Evolutionary conservation across 30 jellyfish, hydroid and myxozoan species (phyloP), one percentile per base, ranked within the genome.

Genomic region (Rhopilema esculentum): DNA sequence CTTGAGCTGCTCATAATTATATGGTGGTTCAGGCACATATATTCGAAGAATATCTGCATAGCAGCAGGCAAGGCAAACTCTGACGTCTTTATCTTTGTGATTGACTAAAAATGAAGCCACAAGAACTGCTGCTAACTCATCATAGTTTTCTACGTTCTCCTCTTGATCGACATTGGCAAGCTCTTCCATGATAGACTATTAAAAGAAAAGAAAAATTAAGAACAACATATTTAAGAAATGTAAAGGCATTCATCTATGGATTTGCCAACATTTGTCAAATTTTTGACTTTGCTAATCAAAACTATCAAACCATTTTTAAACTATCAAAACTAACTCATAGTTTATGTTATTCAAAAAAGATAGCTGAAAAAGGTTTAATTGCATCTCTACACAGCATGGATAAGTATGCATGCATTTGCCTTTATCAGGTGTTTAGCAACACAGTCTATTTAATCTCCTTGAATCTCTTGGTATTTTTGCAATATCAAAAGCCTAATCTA

Each of bases 11-110:
- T 89, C 95, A 77, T 88, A 95, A 79, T 94, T 94, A 62, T 84
- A 94, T 0, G 99, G 99, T 31, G 99, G 95, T 57, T 94, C 99
- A 0, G 99, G 99, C 15, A 97, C 97, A 90, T 87, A 94, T 8
- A 94, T 85, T 57, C 99, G 68, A 16, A 94, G 87, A 49, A 94
- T 89, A 52, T 94, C 99, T 21, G 96, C 99, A 79, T 52, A 91
- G 75, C 99, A 94, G 51, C 97, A 85, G 40, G 99, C 99, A 80
- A 95, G 77, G 76, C 77, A 80, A 4, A 89, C 91, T 68, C 88
- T 94, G 80, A 85, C 91, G 74, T 94, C 99, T 79, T 94, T 89
- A 49, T 89, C 97, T 22, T 79, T 85, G 74, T 94, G 97, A n/a
- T 90, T 49, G 18, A 94, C 27, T 27, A 94, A 65, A 75, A 79